Percentiles rank a stretch among this genome's conserved stretches.
phyloP scores from a whole-genome alignment of 2,888 invertebrate genomes.

The Panopea generosa region DNA sequence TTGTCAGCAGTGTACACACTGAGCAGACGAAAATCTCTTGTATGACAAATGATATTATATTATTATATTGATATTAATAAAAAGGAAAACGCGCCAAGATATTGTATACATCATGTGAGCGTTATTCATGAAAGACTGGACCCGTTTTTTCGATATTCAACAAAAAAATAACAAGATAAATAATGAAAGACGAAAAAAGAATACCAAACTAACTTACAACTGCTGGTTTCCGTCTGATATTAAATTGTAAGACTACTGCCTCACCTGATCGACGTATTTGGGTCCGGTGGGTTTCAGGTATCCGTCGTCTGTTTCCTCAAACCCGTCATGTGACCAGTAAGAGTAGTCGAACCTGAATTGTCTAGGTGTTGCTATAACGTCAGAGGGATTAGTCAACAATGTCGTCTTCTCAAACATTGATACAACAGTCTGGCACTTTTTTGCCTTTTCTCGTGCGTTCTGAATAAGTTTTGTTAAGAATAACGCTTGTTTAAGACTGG shows the following conservation, averaged over 20 bases:
- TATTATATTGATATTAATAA: neutral
- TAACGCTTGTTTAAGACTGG: too few relatives aligned
- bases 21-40: too few relatives aligned
- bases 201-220: too few relatives aligned
- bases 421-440: conserved; percentile 74
- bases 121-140: too few relatives aligned
- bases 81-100: too few relatives aligned
- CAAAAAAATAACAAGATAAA: too few relatives aligned
- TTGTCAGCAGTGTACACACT: too few relatives aligned
- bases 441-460: conserved; percentile 76
- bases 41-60: neutral
- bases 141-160: too few relatives aligned
- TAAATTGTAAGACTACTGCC: too few relatives aligned
- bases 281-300: conserved; percentile 67
- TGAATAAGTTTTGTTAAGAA: conserved; percentile 28
- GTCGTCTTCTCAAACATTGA: conserved; percentile 77
- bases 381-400: conserved; percentile 72
- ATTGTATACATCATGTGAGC: too few relatives aligned
- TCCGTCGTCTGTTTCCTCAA: conserved; percentile 68
- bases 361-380: conserved; percentile 65
- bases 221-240: too few relatives aligned
- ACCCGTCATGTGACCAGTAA: conserved; percentile 83
- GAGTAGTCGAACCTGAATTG: conserved; percentile 80
- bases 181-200: too few relatives aligned
- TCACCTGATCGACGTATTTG: conserved; percentile 81